Base-by-base conservation (phyloP, 2,888 invertebrate genomes). In the Xylota sylvarum region DNA sequence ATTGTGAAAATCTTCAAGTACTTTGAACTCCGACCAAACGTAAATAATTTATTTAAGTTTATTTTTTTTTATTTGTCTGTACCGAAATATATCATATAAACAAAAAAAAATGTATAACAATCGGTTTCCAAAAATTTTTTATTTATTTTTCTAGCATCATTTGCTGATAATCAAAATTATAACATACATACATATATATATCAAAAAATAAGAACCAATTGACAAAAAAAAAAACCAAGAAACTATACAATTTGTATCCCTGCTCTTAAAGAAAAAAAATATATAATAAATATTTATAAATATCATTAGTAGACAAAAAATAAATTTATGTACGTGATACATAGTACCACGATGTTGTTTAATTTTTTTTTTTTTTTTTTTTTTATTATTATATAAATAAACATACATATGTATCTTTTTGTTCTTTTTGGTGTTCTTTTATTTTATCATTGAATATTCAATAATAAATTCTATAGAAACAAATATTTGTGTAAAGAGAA, bases 1-100 rank as follows among this genome's bases (percentile, higher is more conserved):
- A 97, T 93, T 97, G 97, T 94, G 97, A 97, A 93, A 97, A 97
- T 90, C 94, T 97, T 65, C 95, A 97, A 91, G 96, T 97, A 91
- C 95, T 97, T 92, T 97, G 96, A 95, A 93, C 72, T 73, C 62
- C 73, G 60, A 81, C 82, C 86, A 86, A 80, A 73, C 64, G 35
- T 17, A 82, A 70, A 82, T 78, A 73, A 73, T 40, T n/a, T 73
- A 30, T 60, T 14, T 17, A 6, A 30, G 7, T n/a, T 14, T 55
- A 17, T 40, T 46, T 60, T 43, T 60, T 17, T 23, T 43, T 60
- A 5, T 30, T 52, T 43, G 4, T 32, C 4, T 7, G 32, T 72
- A 52, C 6, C 4, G 55, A 70, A 60, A 14, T 60, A 35, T 56
- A 69, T 48, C 10, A 52, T 37, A 23, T 37, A 4, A 74, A 58